Base-by-base conservation (phyloP, 1,140 invertebrate species). In the Wasmannia auropunctata region DNA sequence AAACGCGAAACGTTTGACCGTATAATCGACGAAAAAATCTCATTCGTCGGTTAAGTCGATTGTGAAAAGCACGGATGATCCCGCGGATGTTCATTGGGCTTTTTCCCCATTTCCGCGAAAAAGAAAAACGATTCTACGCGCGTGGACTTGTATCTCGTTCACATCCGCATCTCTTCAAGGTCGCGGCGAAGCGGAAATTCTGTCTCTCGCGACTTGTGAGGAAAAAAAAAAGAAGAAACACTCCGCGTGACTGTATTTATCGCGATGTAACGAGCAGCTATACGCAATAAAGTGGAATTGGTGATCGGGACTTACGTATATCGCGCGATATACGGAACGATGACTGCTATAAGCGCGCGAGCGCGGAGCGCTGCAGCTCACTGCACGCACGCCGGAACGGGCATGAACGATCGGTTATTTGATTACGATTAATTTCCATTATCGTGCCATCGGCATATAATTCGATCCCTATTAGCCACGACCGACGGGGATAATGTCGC, bases 1-100 rank as follows among this genome's bases (percentile, higher is more conserved):
- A n/a, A 56, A 60, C 19, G 22, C 72, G 37, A 51, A 75, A 72
- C 76, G 84, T 86, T 89, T 74, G 77, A 51, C 31, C 76, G 60
- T 86, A 46, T 46, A 77, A 90, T 86, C 65, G 85, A 77, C 67
- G 79, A 85, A 89, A 90, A 88, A 79, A 89, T 90, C 87, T 89
- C 88, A 85, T 89, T 90, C 85, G 65, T 43, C 85, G 65, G 65
- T 86, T 62, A 79, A 89, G 85, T 77, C 72, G 77, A n/a, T 70
- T 58, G 87, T 70, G 28, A 89, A 86, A 81, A 81, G 58, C 62
- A 34, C 77, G 63, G 76, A 72, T 86, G 84, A 88, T 81, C 25
- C 49, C 37, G 37, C 40, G n/a, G 46, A 49, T 46, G 56, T 43
- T 56, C 54, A 46, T 58, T 40, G 79, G 51, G 25, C 54, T n/a